A percentile compares a stretch with the other conserved stretches of the same genome.
phyloP scores from a whole-genome alignment of 2,113 vertebrate genomes.

The Macheiramphus alcinus region DNA sequence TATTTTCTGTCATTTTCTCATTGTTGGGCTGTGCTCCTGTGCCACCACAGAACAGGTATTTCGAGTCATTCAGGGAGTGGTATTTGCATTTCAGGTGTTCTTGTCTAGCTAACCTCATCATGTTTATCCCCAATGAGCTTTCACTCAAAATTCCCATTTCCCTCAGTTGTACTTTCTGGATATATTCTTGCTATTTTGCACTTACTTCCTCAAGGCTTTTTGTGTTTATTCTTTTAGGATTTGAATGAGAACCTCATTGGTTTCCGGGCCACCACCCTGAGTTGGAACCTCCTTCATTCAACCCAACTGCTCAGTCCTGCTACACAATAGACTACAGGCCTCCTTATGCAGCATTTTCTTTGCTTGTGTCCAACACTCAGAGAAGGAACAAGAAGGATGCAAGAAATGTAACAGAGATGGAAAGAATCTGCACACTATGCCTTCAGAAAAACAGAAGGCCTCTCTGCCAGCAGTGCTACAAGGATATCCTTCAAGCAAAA shows the following conservation, averaged over 20 bases:
- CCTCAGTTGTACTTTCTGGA: not conserved
- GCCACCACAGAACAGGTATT: constrained; percentile 25
- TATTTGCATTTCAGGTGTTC: not conserved
- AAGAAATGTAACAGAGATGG: not conserved
- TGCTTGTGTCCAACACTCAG: not conserved
- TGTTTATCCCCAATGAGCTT: not conserved
- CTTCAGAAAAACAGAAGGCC: not conserved
- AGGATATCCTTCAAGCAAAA: not conserved
- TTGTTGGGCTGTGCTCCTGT: not conserved
- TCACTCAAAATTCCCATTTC: not conserved
- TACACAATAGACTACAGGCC: constrained; percentile 25
- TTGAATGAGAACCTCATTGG: constrained; percentile 30
- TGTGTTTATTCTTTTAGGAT: constrained; percentile 29
- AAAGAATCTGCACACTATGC: not conserved
- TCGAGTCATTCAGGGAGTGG: not conserved
- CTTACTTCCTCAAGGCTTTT: not conserved
- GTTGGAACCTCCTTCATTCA: constrained; percentile 34
- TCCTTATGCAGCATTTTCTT: not conserved
- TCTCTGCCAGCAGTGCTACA: not conserved
- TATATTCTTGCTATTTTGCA: not conserved
- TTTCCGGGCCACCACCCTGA: constrained; percentile 67
- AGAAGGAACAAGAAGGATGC: not conserved
- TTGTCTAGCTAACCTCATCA: not conserved
- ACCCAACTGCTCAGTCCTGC: constrained; percentile 23
- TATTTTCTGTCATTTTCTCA: not conserved